Conservation (phyloP, 2,888 invertebrate genomes). For the Philaethria dido region DNA sequence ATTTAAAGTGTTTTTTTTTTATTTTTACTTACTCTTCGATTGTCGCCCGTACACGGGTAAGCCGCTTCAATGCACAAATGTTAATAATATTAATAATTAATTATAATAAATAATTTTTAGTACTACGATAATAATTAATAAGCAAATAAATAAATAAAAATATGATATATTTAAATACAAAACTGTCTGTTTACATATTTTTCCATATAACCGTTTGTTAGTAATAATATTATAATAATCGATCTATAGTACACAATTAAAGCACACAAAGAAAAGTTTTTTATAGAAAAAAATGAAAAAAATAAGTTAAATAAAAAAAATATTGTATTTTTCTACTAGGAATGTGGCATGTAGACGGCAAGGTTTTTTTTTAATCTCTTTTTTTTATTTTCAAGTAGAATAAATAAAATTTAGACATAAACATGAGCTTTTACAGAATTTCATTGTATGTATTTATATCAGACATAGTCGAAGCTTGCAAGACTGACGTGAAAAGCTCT, state of each 20-base stretch:
- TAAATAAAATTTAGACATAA: slow-evolving; percentile 25
- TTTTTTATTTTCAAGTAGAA: slow-evolving; percentile 16
- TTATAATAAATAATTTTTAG: slow-evolving; percentile 13
- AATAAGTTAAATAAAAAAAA: slow-evolving; percentile 26
- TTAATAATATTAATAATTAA: slow-evolving; percentile 42
- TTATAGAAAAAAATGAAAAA: slow-evolving; percentile 34
- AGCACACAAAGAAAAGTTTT: slow-evolving; percentile 38
- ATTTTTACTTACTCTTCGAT: slow-evolving; percentile 34
- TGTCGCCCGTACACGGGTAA: slow-evolving; percentile 48
- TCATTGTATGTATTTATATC: slow-evolving; percentile 35
- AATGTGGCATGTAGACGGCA: slow-evolving; percentile 35
- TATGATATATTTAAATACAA: slow-evolving; percentile 30
- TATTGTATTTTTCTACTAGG: slow-evolving; percentile 48
- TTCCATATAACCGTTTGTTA: slow-evolving; percentile 41
- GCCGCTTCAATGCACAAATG: slow-evolving; percentile 73
- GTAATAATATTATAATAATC: slow-evolving; percentile 35
- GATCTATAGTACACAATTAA: slow-evolving; percentile 39
- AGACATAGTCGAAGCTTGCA: slow-evolving; percentile 66
- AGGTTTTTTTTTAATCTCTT: slow-evolving; percentile 11
- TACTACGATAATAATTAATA: background rate
- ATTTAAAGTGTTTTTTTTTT: background rate
- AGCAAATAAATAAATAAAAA: slow-evolving; percentile 39
- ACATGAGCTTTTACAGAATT: slow-evolving; percentile 38
- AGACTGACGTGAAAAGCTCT: slow-evolving; percentile 73
- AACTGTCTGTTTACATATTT: slow-evolving; percentile 37